Percentiles rank a stretch among this genome's conserved stretches.
phyloP scores from a whole-genome alignment of 2,797 vertebrate genomes.

The Tragopan temminckii region DNA sequence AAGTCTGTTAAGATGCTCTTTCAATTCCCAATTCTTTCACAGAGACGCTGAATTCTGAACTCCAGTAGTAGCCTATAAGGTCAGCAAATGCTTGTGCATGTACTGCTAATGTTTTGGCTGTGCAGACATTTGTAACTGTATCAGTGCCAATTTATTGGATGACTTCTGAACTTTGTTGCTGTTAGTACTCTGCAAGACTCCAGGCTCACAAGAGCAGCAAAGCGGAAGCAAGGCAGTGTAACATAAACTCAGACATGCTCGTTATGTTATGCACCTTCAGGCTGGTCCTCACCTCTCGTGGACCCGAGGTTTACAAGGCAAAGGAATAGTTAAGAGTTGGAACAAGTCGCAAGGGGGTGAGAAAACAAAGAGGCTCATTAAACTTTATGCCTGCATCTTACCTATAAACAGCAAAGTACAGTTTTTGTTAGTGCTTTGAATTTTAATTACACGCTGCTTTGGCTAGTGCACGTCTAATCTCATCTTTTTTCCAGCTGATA shows the following conservation, averaged over 20 bases:
- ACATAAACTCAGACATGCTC: not conserved
- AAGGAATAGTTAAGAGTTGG: slow-evolving; percentile 2
- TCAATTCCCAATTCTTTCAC: not conserved
- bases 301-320: slow-evolving; percentile 33
- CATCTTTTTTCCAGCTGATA: not conserved
- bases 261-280: not conserved
- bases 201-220: not conserved
- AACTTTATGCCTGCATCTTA: slow-evolving; percentile 38
- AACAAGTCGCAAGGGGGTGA: not conserved
- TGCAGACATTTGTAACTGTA: not conserved
- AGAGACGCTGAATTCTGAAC: not conserved
- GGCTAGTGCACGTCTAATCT: not conserved
- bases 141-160: not conserved
- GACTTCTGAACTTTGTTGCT: not conserved
- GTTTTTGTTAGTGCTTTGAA: slow-evolving; percentile 54
- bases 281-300: not conserved
- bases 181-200: not conserved
- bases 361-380: slow-evolving; percentile 43
- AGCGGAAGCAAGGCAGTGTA: not conserved
- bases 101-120: not conserved
- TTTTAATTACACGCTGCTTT: slow-evolving; percentile 37
- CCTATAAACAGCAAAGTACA: slow-evolving; percentile 14
- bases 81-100: not conserved
- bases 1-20: not conserved
- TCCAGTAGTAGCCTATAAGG: not conserved